Percentiles rank a stretch among this genome's conserved stretches.
Evolutionary conservation across 1,140 invertebrate species (phyloP).

Genomic region (Liolophura sinensis): DNA sequence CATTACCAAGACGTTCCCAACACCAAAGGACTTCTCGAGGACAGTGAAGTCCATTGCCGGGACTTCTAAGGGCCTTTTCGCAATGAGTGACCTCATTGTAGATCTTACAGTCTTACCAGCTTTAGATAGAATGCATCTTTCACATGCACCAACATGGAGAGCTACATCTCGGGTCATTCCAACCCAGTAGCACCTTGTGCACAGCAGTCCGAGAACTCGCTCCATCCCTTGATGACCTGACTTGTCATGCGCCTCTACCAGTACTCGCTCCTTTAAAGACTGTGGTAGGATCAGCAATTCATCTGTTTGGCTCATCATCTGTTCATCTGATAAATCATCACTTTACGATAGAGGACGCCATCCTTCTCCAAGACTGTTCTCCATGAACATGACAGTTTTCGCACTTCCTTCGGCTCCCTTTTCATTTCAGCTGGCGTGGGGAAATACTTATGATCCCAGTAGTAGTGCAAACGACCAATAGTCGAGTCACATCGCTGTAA

Average conservation of each 20-base stretch:
- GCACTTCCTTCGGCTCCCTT: no score
- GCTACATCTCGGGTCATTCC: slow-evolving; percentile 17
- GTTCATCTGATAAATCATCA: neutral
- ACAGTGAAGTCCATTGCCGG: slow-evolving; percentile 24
- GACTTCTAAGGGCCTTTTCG: slow-evolving; percentile 18
- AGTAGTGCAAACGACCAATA: no score
- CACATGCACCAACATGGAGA: slow-evolving; percentile 9
- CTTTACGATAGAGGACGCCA: slow-evolving; percentile 8
- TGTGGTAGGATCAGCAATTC: slow-evolving; percentile 15
- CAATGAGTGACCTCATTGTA: no score
- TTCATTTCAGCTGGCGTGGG: no score
- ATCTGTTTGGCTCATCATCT: no score
- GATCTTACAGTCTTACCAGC: no score
- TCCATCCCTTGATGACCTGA: slow-evolving; percentile 21
- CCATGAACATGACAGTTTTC: no score
- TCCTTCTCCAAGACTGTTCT: neutral
- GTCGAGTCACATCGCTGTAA: no score
- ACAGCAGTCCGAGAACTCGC: slow-evolving; percentile 13
- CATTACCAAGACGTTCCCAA: no score
- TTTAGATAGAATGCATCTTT: slow-evolving; percentile 13
- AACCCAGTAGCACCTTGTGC: slow-evolving; percentile 21
- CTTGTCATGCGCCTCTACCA: slow-evolving; percentile 14
- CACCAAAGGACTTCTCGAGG: no score
- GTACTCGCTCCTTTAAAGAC: slow-evolving; percentile 11
- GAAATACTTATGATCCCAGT: no score